These are phyloP conservation scores for Rhopalosiphum padi DNA, from an alignment of 1,140 invertebrate species.

Conservation along the genomic window DNA sequence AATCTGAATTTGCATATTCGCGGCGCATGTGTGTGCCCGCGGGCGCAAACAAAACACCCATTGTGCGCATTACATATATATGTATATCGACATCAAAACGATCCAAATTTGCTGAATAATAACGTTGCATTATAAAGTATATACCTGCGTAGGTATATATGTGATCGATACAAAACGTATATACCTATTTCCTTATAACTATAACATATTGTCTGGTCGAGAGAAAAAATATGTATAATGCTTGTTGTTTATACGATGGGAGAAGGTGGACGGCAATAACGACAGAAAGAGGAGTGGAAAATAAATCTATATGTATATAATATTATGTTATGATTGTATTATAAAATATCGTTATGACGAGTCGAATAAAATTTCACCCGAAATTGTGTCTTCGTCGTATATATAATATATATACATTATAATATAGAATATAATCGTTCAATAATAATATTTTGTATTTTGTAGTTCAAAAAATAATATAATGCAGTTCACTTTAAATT, in stretches of 20 bases:
- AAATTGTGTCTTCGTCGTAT: not conserved
- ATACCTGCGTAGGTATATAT: not conserved
- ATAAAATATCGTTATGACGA: constrained; percentile 8
- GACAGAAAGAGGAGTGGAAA: not conserved
- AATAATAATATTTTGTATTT: not conserved
- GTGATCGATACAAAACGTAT: not conserved
- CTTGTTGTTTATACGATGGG: not conserved
- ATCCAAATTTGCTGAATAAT: constrained; percentile 46
- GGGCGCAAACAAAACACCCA: not conserved
- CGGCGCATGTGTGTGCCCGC: not conserved
- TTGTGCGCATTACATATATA: not conserved
- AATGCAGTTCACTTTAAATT: not conserved
- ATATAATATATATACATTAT: not conserved
- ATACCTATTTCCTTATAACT: not conserved
- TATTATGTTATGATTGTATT: not conserved
- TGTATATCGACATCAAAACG: not conserved
- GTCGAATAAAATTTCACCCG: not conserved
- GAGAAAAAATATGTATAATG: not conserved
- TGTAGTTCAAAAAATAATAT: too few species aligned
- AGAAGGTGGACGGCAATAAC: not conserved
- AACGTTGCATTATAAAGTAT: not conserved
- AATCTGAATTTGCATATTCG: not conserved
- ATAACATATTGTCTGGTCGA: not conserved
- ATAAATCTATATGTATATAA: not conserved
- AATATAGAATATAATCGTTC: not conserved